Evolutionary conservation across 2,797 vertebrate species (phyloP), one percentile per base, ranked within the genome.

Genomic region (Enoplosus armatus): DNA sequence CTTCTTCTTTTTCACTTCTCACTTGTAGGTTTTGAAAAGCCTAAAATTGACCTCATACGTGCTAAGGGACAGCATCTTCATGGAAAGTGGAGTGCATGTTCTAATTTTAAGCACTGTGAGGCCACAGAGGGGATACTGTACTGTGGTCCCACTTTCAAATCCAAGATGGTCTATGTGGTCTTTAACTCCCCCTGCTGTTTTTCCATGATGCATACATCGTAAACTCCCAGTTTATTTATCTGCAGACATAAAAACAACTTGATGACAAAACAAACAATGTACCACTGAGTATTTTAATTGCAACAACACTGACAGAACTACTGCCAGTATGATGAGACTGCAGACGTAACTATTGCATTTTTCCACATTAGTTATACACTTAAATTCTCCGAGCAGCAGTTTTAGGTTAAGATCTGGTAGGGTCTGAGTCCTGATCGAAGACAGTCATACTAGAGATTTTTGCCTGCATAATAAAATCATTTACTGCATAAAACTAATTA

Each of bases 141-240:
- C 72, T 76, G 56, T 63, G 74, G 83, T 71, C 74, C 81, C 61
- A 77, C 66, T 66, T 62, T 79, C 5, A 74, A 11, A 35, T 62
- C 16, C 47, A 16, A 22, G 14, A 26, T 4, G 15, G 4, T 69
- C 27, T 27, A 0, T 67, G 35, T 66, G 62, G 89, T 86, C 85
- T 93, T 50, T 89, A 77, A 61, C 86, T 68, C 93, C 93, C 82
- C 68, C 93, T 93, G 86, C 79, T 90, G 93, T 77, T 74, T 8
- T n/a, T 5, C 1, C 29, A 41, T 0, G 11, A 22, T 22, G 31
- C 6, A 29, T 16, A 8, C 15, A 6, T 22, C 1, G 9, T 59
- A 58, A 79, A 51, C n/a, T 15, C 1, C 3, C 0, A 0, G 0
- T 59, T 22, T 26, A 6, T 18, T 20, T 12, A 8, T 51, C 11